These are phyloP conservation scores for Martes martes DNA, from an alignment of 2,113 vertebrate genomes.

Conservation along the genomic window DNA sequence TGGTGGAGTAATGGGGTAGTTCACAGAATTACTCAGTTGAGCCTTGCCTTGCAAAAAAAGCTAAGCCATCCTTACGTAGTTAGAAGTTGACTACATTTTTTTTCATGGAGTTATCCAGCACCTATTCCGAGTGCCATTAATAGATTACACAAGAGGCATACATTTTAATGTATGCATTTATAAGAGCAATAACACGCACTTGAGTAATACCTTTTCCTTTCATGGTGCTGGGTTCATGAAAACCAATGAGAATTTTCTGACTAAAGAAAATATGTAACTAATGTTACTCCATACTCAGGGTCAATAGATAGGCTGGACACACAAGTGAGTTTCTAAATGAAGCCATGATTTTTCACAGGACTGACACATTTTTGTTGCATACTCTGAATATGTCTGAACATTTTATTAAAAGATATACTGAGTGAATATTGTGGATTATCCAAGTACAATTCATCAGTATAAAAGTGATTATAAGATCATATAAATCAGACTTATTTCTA, in stretches of 20 bases:
- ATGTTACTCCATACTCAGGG: background rate
- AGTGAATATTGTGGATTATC: background rate
- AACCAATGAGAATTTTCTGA: background rate
- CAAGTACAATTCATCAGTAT: background rate
- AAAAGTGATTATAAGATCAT: background rate
- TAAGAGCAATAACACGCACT: background rate
- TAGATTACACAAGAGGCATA: background rate
- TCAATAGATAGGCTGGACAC: background rate
- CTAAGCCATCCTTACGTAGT: background rate
- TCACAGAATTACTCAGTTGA: background rate
- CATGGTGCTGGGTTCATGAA: background rate
- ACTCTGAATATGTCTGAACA: background rate
- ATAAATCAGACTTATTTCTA: background rate
- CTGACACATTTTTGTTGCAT: background rate
- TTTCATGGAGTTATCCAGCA: background rate
- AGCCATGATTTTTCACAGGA: background rate
- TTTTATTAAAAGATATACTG: constrained; percentile 28
- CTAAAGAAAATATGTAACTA: background rate
- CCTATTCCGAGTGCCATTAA: background rate
- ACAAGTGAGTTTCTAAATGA: background rate
- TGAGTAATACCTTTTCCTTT: background rate
- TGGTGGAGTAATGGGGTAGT: background rate
- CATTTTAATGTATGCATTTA: background rate
- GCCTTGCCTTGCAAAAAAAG: background rate
- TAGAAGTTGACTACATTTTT: background rate